A percentile compares a stretch with the other conserved stretches of the same genome.
phyloP scores from a whole-genome alignment of 1,140 invertebrate genomes.

The Drosophila elegans region DNA sequence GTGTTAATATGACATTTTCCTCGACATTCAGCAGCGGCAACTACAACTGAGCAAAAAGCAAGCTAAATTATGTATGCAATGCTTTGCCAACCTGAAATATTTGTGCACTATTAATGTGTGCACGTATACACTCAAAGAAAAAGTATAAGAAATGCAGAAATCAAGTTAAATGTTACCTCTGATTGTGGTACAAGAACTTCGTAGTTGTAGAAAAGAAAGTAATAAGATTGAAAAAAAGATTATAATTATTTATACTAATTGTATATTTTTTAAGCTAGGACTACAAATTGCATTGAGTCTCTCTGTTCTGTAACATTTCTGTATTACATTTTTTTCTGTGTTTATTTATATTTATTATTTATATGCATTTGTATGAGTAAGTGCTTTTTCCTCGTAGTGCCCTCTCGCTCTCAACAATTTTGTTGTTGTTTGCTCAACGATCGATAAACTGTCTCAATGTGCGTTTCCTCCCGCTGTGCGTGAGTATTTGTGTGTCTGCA shows the following conservation, averaged over 20 bases:
- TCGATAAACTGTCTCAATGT: conserved; percentile 68
- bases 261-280: no score
- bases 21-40: conserved; percentile 30
- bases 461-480: conserved; percentile 39
- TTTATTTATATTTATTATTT: conserved; percentile 53
- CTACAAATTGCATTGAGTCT: no score
- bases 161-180: no score
- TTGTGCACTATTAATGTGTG: conserved; percentile 33
- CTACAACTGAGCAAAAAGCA: conserved; percentile 20
- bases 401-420: conserved; percentile 34
- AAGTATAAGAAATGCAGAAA: background rate
- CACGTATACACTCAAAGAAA: background rate
- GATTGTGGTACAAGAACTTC: no score
- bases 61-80: conserved; percentile 68
- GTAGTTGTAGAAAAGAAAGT: no score
- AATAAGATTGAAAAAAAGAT: no score
- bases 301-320: no score
- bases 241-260: no score
- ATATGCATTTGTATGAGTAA: conserved; percentile 38
- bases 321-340: background rate
- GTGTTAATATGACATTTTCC: conserved; percentile 76
- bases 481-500: conserved; percentile 31
- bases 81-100: conserved; percentile 64
- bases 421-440: conserved; percentile 51
- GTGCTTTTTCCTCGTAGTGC: conserved; percentile 32